Evolutionary conservation across 2,888 invertebrate species (phyloP), one percentile per base, ranked within the genome.

Genomic region (Plemyria rubiginata): DNA sequence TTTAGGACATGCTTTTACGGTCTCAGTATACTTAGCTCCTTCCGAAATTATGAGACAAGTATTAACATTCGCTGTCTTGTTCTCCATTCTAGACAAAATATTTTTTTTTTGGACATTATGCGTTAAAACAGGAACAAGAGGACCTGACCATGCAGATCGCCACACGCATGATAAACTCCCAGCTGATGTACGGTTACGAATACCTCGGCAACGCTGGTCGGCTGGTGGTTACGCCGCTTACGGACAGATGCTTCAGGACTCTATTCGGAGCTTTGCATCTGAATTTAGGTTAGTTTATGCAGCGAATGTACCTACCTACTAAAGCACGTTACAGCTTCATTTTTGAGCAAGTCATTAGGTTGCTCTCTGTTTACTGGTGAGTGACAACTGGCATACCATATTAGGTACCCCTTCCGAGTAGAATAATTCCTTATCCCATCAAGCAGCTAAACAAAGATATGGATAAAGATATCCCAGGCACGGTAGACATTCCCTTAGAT

Each of bases 171-270:
- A 98, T 98, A 56, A 98, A 98, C 82, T 97, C 98, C 0, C 94
- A 95, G 29, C 93, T 98, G 57, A 94, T 94, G 85, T 99, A 99
- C 86, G 98, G 98, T 0, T 98, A 98, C 82, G 99, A 99, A 88
- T 99, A 99, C 86, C 94, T 99, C 56, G 99, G 98, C 1, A 98
- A 98, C 81, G 96, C 96, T 0, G 94, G 96, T 0, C 94, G 98
- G 15, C 93, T 99, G 15, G 98, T 99, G 5, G 97, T 99, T 62
- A 99, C 99, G 0, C 98, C 99, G 0, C 93, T 99, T 64, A 99
- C 99, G 0, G 98, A 99, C 89, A 94, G 98, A 49, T 97, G 97
- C 84, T 98, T 98, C 85, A 94, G 98, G 54, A 99, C 99, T 0
- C 90, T 99, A 40, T 98, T 99, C 80, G 98, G 98, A 1, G 98